A percentile compares a stretch with the other conserved stretches of the same genome.
Conservation (phyloP, 2,888 invertebrate species). For the Aethes cnicana region DNA sequence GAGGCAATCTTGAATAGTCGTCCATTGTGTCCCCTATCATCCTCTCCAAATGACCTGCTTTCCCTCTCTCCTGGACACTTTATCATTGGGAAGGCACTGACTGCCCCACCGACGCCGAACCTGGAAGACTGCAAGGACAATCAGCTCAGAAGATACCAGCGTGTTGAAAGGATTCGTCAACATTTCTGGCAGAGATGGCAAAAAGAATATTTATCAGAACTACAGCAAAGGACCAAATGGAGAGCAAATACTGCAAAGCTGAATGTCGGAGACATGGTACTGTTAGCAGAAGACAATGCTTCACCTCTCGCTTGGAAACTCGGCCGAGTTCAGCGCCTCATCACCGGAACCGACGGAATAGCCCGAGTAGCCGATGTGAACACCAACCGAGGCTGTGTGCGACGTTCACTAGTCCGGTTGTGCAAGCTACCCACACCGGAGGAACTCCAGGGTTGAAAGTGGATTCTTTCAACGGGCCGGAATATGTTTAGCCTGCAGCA, state of each 20-base stretch:
- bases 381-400: background rate
- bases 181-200: slow-evolving; percentile 8
- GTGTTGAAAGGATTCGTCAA: too few species aligned
- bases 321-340: background rate
- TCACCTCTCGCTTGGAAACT: slow-evolving; percentile 1
- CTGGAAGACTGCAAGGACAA: background rate
- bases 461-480: background rate
- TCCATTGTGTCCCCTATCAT: slow-evolving; percentile 37
- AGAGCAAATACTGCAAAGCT: background rate
- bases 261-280: background rate
- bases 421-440: background rate
- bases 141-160: slow-evolving; percentile 2
- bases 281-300: background rate
- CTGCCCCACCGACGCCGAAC: slow-evolving; percentile 17
- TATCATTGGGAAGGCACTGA: slow-evolving; percentile 34
- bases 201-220: slow-evolving; percentile 3
- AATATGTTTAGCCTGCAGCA: background rate
- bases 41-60: slow-evolving; percentile 33
- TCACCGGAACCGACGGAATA: slow-evolving; percentile 1
- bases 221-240: slow-evolving; percentile 27
- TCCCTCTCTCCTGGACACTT: slow-evolving; percentile 37
- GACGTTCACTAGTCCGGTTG: background rate
- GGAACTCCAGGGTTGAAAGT: background rate
- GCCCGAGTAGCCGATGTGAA: background rate
- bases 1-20: slow-evolving; percentile 38